Evolutionary conservation across 2,888 invertebrate species (phyloP).

Genomic region (Panorpa germanica): DNA sequence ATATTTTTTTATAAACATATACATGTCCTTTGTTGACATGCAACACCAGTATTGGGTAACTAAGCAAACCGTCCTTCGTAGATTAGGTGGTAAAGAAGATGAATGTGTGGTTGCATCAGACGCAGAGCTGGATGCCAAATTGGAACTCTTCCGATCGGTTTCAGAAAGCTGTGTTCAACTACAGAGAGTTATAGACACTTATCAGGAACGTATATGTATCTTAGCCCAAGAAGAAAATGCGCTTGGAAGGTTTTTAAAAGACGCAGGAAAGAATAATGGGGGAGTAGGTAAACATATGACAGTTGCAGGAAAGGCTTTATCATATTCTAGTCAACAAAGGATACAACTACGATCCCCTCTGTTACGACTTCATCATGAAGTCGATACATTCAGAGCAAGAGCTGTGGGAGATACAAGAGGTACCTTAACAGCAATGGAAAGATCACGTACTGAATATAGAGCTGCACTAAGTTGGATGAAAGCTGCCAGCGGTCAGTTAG

Average conservation of each 20-base stretch:
- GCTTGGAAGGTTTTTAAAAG: conserved; percentile 85
- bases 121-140: conserved; percentile 89
- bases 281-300: conserved; percentile 75
- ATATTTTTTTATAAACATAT: too few species aligned
- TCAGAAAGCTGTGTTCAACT: conserved; percentile 76
- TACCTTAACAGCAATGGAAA: conserved; percentile 89
- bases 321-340: conserved; percentile 82
- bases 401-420: conserved; percentile 85
- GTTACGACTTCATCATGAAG: conserved; percentile 76
- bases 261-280: conserved; percentile 71
- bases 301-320: conserved; percentile 69
- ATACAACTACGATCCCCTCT: conserved; percentile 73
- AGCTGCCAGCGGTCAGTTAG: conserved; percentile 82
- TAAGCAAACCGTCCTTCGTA: conserved; percentile 83
- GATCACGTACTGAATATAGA: conserved; percentile 85
- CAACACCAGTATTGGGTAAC: conserved; percentile 98
- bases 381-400: conserved; percentile 90
- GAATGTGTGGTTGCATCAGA: conserved; percentile 93
- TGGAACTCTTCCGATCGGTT: conserved; percentile 83
- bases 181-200: conserved; percentile 76
- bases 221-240: conserved; percentile 92
- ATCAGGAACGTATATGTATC: conserved; percentile 81
- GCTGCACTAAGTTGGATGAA: conserved; percentile 98
- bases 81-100: conserved; percentile 92
- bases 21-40: conserved; percentile 42